Conservation (phyloP, 2,113 vertebrate species). For the Pseudois nayaur region DNA sequence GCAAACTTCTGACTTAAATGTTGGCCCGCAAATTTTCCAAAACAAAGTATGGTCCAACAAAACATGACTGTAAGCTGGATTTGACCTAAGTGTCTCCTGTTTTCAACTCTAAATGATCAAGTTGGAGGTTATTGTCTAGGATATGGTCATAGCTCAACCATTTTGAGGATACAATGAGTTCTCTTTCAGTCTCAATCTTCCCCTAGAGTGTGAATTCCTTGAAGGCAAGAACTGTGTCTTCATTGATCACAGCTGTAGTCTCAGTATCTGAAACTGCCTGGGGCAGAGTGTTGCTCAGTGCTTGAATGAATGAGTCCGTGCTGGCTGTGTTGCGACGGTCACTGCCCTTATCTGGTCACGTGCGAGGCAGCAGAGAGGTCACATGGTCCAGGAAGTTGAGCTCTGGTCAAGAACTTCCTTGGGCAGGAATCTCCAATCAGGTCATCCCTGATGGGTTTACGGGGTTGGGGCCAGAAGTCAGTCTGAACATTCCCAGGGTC, state of each 20-base stretch:
- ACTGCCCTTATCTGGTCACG: accelerated
- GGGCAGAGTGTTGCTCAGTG: background rate
- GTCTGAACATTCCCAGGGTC: background rate
- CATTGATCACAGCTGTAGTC: background rate
- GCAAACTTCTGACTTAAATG: background rate
- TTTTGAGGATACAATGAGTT: too few species aligned
- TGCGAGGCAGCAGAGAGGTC: background rate
- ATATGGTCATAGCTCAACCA: background rate
- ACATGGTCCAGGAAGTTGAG: background rate
- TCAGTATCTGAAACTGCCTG: background rate
- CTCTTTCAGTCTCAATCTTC: background rate
- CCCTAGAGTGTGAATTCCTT: background rate
- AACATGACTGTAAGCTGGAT: background rate
- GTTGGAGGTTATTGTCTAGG: background rate
- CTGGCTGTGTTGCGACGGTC: background rate
- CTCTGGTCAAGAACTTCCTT: background rate
- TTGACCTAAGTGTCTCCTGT: background rate
- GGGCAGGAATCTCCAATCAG: background rate
- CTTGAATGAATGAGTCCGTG: background rate
- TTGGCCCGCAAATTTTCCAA: background rate
- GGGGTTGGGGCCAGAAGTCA: background rate
- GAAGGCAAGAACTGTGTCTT: background rate
- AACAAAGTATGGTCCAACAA: background rate
- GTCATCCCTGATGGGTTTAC: background rate
- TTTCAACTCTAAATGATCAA: background rate